Conservation (phyloP, 2,113 vertebrate species). For the Melanerpes aurifrons region DNA sequence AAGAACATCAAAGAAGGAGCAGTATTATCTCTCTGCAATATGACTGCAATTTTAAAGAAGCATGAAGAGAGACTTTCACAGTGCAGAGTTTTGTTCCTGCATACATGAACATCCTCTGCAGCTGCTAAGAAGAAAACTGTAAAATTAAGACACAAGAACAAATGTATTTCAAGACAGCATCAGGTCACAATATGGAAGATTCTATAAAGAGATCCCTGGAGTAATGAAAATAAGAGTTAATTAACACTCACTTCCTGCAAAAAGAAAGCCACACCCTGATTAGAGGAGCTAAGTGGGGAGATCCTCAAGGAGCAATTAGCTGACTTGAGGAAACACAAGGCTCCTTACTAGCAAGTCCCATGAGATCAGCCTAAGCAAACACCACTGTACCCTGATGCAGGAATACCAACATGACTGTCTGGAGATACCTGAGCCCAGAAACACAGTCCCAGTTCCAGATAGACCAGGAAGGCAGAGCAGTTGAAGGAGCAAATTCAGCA, state of each 20-base stretch:
- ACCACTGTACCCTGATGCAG: background rate
- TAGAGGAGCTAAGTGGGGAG: conserved; percentile 21
- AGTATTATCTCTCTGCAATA: accelerated
- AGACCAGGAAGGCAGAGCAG: background rate
- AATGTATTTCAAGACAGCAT: background rate
- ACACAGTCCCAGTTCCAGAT: background rate
- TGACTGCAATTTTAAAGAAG: background rate
- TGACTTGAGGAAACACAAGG: background rate
- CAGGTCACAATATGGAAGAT: background rate
- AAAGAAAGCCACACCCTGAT: conserved; percentile 34
- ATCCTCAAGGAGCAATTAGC: conserved; percentile 55
- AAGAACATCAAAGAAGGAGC: background rate
- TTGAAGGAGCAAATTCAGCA: background rate
- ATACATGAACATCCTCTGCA: background rate
- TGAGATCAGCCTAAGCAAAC: background rate
- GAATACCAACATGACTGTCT: background rate
- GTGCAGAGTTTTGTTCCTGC: background rate
- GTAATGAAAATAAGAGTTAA: conserved; percentile 53
- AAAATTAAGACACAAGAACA: conserved; percentile 20
- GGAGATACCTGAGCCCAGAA: accelerated
- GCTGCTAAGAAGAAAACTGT: accelerated
- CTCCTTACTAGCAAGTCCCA: background rate
- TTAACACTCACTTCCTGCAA: conserved; percentile 22
- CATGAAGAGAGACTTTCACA: background rate
- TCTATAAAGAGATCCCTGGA: conserved; percentile 39